Conservation (phyloP, 2,113 vertebrate genomes). For the Euleptes europaea region DNA sequence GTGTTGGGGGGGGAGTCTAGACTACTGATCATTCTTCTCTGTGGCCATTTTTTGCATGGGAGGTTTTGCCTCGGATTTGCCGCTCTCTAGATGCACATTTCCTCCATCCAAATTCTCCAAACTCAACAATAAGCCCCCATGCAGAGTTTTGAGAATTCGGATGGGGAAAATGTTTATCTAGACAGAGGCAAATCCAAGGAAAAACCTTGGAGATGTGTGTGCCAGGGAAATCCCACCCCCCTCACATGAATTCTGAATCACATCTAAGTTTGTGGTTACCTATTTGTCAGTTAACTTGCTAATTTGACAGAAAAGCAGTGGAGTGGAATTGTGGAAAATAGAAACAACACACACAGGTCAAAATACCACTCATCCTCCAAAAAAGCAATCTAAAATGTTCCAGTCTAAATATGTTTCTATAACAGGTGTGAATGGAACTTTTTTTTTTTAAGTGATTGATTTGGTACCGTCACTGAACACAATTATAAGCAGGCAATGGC, state of each 20-base stretch:
- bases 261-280: slow-evolving; percentile 46
- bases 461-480: slow-evolving; percentile 56
- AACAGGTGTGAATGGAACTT: slow-evolving; percentile 67
- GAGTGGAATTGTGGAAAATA: slow-evolving; percentile 69
- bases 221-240: slow-evolving; percentile 33
- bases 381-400: slow-evolving; percentile 58
- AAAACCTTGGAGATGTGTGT: background rate
- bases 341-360: slow-evolving; percentile 60
- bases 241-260: slow-evolving; percentile 10
- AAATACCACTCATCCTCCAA: slow-evolving; percentile 45
- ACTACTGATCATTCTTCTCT: background rate
- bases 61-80: too few species aligned
- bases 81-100: too few species aligned
- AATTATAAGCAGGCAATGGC: slow-evolving; percentile 65
- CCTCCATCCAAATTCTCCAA: too few species aligned
- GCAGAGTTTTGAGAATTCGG: too few species aligned
- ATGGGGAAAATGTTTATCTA: too few species aligned
- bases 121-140: too few species aligned
- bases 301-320: slow-evolving; percentile 61
- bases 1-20: background rate
- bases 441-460: slow-evolving; percentile 51
- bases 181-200: too few species aligned
- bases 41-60: background rate
- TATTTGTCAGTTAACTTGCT: slow-evolving; percentile 64
- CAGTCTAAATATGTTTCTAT: slow-evolving; percentile 61